Base-by-base conservation (phyloP, 2,797 vertebrate genomes). In the Balearica regulorum region DNA sequence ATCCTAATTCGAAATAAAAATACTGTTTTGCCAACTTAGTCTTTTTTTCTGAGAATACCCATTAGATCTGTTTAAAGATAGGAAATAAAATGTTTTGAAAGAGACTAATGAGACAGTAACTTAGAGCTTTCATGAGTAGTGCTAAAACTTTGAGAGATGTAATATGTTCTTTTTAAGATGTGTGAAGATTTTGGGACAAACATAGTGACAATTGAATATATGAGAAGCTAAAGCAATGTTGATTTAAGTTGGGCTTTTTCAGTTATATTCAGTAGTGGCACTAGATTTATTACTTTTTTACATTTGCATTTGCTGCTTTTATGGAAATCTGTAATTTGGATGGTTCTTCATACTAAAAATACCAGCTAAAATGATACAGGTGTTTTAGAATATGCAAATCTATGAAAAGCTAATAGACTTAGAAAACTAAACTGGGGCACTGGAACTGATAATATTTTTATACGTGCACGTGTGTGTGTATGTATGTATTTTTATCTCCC, bases 401-500 rank as follows among this genome's bases (percentile, higher is more conserved):
- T 35, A 18, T 69, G 12, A 10, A 39, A 77, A 87, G 26, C 31
- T 49, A 33, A 28, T 39, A 61, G 53, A 72, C 28, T n/a, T 75
- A 10, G 22, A 66, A 92, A 81, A 78, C 57, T 5, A 43, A 66
- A 55, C n/a, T 68, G 46, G 9, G 19, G 44, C 60, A 33, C 33
- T 53, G 25, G 25, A 90, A 70, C 29, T 73, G 13, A 8, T 46
- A 70, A 29, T 39, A 15, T n/a, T 26, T 69, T 3, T 16, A 1
- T 58, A 7, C n/a, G n/a, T 33, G 0, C 58, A 29, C 57, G 1
- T 75, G 3, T 28, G 2, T 4, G 0, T 69, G 8, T 22, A 2
- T 37, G 8, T 44, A 8, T 22, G 2, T 37, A 8, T 44, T 39
- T 73, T 62, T 33, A n/a, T 65, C 3, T 9, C 11, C 9, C 22